Percentiles rank a stretch among this genome's conserved stretches.
Conservation (phyloP, 2,113 vertebrate genomes). For the Rallus limicola region DNA sequence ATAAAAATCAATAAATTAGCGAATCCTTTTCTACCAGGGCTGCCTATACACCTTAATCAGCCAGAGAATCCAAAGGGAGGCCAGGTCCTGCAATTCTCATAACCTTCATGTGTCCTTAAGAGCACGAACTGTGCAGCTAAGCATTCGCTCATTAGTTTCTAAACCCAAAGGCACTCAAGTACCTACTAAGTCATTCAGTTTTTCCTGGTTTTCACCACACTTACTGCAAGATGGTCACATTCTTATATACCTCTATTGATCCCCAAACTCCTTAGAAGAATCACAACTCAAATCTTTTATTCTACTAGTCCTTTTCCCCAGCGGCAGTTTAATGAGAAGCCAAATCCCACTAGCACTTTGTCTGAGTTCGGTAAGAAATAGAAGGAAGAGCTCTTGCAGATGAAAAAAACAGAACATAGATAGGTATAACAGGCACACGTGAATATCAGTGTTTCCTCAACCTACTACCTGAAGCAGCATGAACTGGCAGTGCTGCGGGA, state of each 20-base stretch:
- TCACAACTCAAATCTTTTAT: not conserved
- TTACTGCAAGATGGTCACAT: not conserved
- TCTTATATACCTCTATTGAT: not conserved
- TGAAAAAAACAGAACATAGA: rapidly evolving
- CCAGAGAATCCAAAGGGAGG: not conserved
- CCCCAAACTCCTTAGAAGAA: not conserved
- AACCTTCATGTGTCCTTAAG: not conserved
- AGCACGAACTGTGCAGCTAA: not conserved
- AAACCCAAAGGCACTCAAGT: not conserved
- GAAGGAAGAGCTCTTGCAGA: not conserved
- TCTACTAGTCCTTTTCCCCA: not conserved
- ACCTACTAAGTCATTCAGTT: not conserved
- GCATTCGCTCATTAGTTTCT: not conserved
- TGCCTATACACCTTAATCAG: not conserved
- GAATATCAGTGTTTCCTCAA: not conserved
- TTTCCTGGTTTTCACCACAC: not conserved
- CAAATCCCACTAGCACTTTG: not conserved
- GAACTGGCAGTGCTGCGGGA: not conserved
- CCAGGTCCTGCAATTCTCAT: not conserved
- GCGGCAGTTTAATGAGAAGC: not conserved
- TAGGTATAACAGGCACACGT: not conserved
- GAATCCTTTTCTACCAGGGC: not conserved
- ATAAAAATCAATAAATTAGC: not conserved
- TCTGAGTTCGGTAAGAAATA: not conserved
- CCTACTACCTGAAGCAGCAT: not conserved